These are phyloP conservation scores for Urocynchramus pylzowi DNA, from an alignment of 2,113 vertebrate species.

Conservation along the genomic window DNA sequence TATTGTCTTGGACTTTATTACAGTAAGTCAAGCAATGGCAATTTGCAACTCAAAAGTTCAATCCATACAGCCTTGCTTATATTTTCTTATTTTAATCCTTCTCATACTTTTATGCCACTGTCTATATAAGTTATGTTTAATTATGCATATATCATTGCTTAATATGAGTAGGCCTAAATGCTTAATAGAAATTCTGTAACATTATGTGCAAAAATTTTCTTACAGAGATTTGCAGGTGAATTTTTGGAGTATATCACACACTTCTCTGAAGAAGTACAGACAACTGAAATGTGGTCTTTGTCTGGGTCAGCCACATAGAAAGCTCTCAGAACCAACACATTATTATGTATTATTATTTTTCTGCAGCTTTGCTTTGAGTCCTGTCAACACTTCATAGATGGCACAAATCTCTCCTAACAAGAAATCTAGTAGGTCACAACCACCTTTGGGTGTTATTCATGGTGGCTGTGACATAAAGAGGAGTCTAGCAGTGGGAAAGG, in stretches of 20 bases:
- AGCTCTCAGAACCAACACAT: background rate
- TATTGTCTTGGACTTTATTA: background rate
- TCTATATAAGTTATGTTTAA: background rate
- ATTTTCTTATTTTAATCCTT: background rate
- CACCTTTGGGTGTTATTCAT: background rate
- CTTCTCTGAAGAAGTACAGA: background rate
- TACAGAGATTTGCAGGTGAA: background rate
- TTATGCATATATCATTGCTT: background rate
- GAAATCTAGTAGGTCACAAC: background rate
- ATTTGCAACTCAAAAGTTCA: background rate
- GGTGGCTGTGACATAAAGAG: background rate
- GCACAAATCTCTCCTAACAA: background rate
- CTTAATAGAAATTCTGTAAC: background rate
- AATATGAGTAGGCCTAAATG: background rate
- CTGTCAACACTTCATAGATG: background rate
- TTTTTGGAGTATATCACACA: background rate
- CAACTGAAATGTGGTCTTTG: background rate
- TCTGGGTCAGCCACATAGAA: background rate
- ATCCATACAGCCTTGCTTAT: background rate
- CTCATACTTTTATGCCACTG: background rate
- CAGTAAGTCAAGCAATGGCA: background rate
- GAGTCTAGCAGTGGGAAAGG: background rate
- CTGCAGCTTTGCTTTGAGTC: background rate
- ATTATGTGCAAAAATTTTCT: background rate
- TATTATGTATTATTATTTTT: background rate